Evolutionary conservation across 2,888 invertebrate genomes (phyloP).

Genomic region (Caenorhabditis uteleia): DNA sequence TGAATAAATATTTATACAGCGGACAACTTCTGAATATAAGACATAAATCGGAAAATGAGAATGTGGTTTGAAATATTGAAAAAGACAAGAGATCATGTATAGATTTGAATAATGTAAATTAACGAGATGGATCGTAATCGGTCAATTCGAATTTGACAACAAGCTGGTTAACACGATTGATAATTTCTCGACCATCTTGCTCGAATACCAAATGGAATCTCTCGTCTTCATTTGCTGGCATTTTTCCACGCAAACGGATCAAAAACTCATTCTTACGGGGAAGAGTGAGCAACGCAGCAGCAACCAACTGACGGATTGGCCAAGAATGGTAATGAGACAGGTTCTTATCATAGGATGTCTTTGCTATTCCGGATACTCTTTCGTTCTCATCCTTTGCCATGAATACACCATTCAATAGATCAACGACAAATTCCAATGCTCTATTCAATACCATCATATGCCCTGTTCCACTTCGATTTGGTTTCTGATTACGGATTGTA

Average conservation of each 20-base stretch:
- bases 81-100: too few species aligned
- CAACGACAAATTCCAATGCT: conserved; percentile 29
- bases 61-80: too few species aligned
- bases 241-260: conserved; percentile 11
- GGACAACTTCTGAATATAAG: too few species aligned
- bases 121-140: conserved; percentile 29
- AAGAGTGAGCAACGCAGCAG: conserved; percentile 15
- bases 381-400: conserved; percentile 2
- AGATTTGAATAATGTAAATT: too few species aligned
- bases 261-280: conserved; percentile 20
- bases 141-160: conserved; percentile 11
- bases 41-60: neutral
- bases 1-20: too few species aligned
- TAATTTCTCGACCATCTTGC: conserved; percentile 15
- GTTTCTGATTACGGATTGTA: conserved; percentile 23
- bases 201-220: conserved; percentile 15
- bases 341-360: conserved; percentile 14
- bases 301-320: conserved; percentile 8
- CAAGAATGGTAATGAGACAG: conserved; percentile 17
- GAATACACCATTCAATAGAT: conserved; percentile 21
- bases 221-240: conserved; percentile 13
- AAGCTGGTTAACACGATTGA: conserved; percentile 13
- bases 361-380: conserved; percentile 13
- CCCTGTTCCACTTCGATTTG: conserved; percentile 30
- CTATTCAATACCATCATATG: conserved; percentile 35